Conservation (phyloP, 2,113 vertebrate genomes). For the Vulpes ferrilata region DNA sequence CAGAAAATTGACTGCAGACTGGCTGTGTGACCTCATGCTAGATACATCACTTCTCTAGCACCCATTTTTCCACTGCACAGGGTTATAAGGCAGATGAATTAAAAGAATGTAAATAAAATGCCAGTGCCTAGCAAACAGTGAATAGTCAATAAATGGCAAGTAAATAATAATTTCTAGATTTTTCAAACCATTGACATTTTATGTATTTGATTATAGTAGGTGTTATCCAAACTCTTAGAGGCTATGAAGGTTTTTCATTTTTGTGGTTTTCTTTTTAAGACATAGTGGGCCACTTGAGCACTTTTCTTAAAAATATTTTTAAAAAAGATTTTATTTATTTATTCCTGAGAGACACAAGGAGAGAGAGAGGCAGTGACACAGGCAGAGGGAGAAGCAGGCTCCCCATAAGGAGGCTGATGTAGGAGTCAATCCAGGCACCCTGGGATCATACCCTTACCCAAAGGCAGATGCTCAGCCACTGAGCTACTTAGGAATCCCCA, state of each 20-base stretch:
- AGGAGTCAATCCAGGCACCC: too few species aligned
- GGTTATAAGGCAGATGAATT: not conserved
- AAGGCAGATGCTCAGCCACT: too few species aligned
- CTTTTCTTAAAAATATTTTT: not conserved
- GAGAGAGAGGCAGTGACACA: too few species aligned
- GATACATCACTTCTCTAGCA: not conserved
- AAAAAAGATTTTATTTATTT: too few species aligned
- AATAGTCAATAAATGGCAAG: not conserved
- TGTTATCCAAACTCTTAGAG: not conserved
- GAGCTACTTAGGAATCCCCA: too few species aligned
- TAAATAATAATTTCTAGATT: conserved; percentile 12
- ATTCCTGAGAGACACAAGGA: too few species aligned
- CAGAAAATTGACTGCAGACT: not conserved
- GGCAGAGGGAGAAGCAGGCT: too few species aligned
- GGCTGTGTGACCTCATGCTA: not conserved
- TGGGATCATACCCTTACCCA: too few species aligned
- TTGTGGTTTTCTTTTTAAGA: not conserved
- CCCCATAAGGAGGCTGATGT: too few species aligned
- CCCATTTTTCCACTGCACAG: not conserved
- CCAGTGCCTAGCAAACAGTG: not conserved
- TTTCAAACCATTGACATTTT: not conserved
- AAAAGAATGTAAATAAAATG: not conserved
- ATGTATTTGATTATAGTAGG: not conserved
- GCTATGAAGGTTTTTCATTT: not conserved
- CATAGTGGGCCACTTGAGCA: not conserved